These are phyloP conservation scores for Prionace glauca DNA, from an alignment of 2,797 vertebrate species.

Conservation along the genomic window DNA sequence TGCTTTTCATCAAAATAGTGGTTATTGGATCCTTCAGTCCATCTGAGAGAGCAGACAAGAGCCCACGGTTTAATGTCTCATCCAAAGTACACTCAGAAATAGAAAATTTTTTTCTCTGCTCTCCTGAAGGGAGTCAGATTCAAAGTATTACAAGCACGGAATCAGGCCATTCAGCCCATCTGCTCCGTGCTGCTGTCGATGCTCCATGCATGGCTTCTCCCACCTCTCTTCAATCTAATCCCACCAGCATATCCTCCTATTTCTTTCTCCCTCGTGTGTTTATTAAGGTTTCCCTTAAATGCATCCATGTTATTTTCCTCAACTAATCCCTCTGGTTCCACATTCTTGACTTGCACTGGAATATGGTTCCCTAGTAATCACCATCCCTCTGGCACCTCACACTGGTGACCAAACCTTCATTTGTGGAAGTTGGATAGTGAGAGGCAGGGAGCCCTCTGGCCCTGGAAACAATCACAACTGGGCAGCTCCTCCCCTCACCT, in stretches of 20 bases:
- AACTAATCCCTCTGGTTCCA: background rate
- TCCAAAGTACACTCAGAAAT: background rate
- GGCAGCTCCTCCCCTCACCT: background rate
- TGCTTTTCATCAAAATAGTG: background rate
- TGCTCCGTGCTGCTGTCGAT: background rate
- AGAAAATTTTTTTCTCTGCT: background rate
- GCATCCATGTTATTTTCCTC: background rate
- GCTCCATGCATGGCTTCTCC: background rate
- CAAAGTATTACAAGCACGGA: background rate
- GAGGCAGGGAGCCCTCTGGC: background rate
- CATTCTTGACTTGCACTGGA: background rate
- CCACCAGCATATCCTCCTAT: background rate
- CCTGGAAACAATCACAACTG: background rate
- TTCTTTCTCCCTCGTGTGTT: too few species aligned
- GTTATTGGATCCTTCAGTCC: background rate
- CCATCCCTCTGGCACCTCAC: background rate
- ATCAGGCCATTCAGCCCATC: background rate
- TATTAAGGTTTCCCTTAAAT: background rate
- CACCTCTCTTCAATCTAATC: background rate
- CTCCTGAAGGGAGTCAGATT: background rate
- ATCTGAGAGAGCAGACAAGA: background rate
- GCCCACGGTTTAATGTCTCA: background rate
- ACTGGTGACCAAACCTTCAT: background rate
- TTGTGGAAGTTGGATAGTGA: background rate
- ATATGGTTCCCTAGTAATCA: background rate